Evolutionary conservation across 2,888 invertebrate species (phyloP), one percentile per base, ranked within the genome.

Genomic region (Toxonevra muliebris): DNA sequence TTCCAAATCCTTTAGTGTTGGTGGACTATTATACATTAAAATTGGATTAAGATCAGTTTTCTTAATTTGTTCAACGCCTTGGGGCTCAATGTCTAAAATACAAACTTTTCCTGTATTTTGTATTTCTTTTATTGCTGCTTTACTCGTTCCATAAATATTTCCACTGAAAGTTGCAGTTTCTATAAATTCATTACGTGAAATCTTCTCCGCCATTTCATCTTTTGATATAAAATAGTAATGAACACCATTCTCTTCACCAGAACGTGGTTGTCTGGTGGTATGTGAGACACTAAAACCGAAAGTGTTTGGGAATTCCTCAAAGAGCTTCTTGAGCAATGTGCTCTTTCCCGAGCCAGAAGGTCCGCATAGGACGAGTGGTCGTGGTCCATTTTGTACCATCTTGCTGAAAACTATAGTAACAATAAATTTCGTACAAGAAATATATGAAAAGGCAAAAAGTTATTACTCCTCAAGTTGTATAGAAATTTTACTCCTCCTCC

Each of bases 291-390:
- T 85, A 76, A 98, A 98, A 3, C 96, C 96, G 86, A 98, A 97
- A 74, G 89, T 91, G 73, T 94, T 91, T 2, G 94, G 93, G 85
- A 91, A 95, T 79, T 98, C 96, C 71, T 91, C 90, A 76, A 98
- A 91, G 42, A 99, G 88, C 73, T 90, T 90, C 74, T 92, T 93
- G 55, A 99, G 86, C 64, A 99, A 87, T 0, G 98, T 98, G 80
- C 96, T 96, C 84, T 99, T 99, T 0, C 99, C 98, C 53, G 94
- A 93, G 8, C 98, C 98, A 0, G 96, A 97, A 4, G 98, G 98
- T 1, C 98, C 98, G 81, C 96, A 96, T 50, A 98, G 84, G 15
- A 98, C 94, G 67, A 99, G 87, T 53, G 97, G 94, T 77, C 93
- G 89, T 70, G 90, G 89, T 68, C 88, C 88, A 30, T 30, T 2